Conservation (phyloP, 2,888 invertebrate species). For the Sipha maydis region DNA sequence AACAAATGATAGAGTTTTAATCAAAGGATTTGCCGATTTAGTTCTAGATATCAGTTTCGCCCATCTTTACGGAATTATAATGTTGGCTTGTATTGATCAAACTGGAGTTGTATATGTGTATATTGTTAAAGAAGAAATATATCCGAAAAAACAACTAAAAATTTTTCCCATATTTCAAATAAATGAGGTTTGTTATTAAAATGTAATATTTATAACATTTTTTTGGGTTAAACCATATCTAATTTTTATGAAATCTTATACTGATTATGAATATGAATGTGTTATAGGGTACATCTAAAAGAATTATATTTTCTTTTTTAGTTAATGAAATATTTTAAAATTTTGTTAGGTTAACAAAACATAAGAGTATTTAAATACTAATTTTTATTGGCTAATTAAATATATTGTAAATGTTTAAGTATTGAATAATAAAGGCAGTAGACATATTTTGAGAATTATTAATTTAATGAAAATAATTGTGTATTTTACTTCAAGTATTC, state of each 20-base stretch:
- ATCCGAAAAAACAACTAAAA: slow-evolving; percentile 71
- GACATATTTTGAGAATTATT: too few species aligned
- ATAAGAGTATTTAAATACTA: neutral
- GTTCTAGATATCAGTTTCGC: slow-evolving; percentile 94
- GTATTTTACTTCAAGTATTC: too few species aligned
- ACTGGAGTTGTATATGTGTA: slow-evolving; percentile 85
- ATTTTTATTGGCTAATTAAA: neutral
- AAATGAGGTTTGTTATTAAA: slow-evolving; percentile 61
- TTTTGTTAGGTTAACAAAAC: neutral
- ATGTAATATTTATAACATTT: neutral
- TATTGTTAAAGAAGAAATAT: slow-evolving; percentile 75
- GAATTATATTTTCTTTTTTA: neutral
- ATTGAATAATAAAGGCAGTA: too few species aligned
- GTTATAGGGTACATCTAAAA: too few species aligned
- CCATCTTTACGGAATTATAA: slow-evolving; percentile 79
- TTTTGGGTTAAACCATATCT: neutral
- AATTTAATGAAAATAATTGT: too few species aligned
- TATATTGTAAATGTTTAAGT: too few species aligned
- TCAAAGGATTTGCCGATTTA: slow-evolving; percentile 87
- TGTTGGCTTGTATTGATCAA: slow-evolving; percentile 89
- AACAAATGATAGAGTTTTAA: slow-evolving; percentile 78
- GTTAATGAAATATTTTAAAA: neutral
- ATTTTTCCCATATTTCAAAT: slow-evolving; percentile 65
- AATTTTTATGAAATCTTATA: too few species aligned
- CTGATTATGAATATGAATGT: too few species aligned